A percentile compares a stretch with the other conserved stretches of the same genome.
phyloP scores from a whole-genome alignment of 2,888 invertebrate species.

The Perizoma affinitatum region DNA sequence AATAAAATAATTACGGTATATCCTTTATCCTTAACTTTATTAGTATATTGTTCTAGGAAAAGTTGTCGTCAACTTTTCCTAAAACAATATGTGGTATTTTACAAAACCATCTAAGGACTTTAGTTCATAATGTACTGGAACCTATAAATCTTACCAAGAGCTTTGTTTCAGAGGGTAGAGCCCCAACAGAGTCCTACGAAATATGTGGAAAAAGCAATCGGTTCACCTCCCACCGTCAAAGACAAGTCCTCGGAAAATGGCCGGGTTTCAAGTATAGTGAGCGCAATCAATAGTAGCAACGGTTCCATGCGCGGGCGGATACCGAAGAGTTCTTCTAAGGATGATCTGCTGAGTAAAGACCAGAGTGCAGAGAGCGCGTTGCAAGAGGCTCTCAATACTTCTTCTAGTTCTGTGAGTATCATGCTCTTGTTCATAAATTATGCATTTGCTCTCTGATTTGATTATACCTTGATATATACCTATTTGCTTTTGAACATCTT shows the following conservation, averaged over 20 bases:
- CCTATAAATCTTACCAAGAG: conserved; percentile 10
- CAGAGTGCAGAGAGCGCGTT: conserved; percentile 61
- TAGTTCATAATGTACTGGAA: too few species aligned
- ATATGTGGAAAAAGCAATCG: conserved; percentile 72
- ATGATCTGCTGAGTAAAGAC: conserved; percentile 70
- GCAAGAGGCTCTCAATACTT: conserved; percentile 75
- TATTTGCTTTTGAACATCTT: too few species aligned
- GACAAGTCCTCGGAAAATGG: conserved; percentile 63
- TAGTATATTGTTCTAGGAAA: too few species aligned
- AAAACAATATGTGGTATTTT: too few species aligned
- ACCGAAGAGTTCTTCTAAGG: conserved; percentile 76
- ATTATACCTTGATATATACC: too few species aligned
- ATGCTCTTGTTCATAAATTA: not conserved
- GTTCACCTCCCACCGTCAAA: conserved; percentile 59
- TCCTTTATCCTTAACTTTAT: too few species aligned
- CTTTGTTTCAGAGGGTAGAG: conserved; percentile 69
- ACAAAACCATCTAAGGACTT: too few species aligned
- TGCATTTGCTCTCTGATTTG: too few species aligned
- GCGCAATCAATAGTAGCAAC: conserved; percentile 66
- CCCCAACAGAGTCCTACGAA: conserved; percentile 76
- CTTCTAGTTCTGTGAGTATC: conserved; percentile 73
- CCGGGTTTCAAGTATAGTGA: conserved; percentile 75
- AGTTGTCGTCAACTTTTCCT: too few species aligned
- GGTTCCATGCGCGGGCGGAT: conserved; percentile 68
- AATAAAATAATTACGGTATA: too few species aligned